Conservation (phyloP, 2,888 invertebrate species). For the Bhutanitis thaidina region DNA sequence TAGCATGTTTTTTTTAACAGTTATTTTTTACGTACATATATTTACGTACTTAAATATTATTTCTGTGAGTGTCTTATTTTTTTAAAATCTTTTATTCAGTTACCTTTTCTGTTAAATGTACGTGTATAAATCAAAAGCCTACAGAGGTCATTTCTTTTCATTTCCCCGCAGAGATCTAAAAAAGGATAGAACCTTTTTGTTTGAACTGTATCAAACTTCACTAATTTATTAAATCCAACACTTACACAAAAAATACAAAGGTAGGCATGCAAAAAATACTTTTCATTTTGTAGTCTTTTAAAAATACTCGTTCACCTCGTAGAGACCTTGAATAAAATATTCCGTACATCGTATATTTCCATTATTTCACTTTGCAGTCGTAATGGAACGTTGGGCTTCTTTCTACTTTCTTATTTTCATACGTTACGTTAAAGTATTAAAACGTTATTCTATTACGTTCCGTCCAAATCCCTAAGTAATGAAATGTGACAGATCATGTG, state of each 20-base stretch:
- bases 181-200: not conserved
- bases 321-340: constrained; percentile 4
- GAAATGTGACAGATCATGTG: constrained; percentile 6
- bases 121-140: constrained; percentile 14
- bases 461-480: not conserved
- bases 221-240: constrained; percentile 16
- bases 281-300: not conserved
- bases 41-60: no score
- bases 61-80: not conserved
- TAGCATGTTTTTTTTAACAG: no score
- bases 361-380: constrained; percentile 18
- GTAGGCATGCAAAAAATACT: not conserved
- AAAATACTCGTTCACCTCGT: not conserved
- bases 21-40: no score
- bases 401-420: constrained; percentile 8
- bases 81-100: no score
- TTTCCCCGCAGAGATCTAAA: constrained; percentile 12
- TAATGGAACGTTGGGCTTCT: constrained; percentile 12
- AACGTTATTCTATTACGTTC: constrained; percentile 5
- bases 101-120: not conserved
- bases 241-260: constrained; percentile 7
- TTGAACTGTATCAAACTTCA: not conserved
- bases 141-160: constrained; percentile 8
- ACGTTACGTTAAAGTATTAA: constrained; percentile 13
- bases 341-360: constrained; percentile 14